phyloP scores from a whole-genome alignment of 2,888 invertebrate genomes.

The Cacoxenus indagator region DNA sequence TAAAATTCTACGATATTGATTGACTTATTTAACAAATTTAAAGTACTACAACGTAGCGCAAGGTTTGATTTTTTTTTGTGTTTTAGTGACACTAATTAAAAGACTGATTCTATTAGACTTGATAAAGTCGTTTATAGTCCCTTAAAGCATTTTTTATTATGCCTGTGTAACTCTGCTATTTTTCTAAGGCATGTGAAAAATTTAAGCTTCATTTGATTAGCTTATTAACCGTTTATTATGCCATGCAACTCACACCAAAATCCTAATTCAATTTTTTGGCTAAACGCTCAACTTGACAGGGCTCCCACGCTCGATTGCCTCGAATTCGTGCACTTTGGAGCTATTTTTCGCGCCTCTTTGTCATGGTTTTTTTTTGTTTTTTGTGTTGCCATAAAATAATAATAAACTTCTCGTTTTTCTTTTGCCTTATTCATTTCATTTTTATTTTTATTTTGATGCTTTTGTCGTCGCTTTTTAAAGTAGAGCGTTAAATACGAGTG shows the following conservation, averaged over 20 bases:
- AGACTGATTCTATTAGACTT: no score
- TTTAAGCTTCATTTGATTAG: slow-evolving; percentile 45
- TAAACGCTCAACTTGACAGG: slow-evolving; percentile 19
- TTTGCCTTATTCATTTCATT: slow-evolving; percentile 9
- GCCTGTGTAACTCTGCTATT: no score
- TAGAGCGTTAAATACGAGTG: slow-evolving; percentile 41
- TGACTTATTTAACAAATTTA: no score
- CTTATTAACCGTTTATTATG: slow-evolving; percentile 63
- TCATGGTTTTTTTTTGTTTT: slow-evolving; percentile 7
- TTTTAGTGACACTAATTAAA: no score
- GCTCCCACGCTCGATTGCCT: neutral
- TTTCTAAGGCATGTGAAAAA: no score
- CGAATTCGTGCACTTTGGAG: neutral
- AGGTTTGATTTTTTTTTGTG: no score
- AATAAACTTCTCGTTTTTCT: slow-evolving; percentile 37
- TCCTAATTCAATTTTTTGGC: slow-evolving; percentile 42
- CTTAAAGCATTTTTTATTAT: neutral
- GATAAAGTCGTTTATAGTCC: no score
- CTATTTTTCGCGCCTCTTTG: neutral
- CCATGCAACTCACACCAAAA: slow-evolving; percentile 5
- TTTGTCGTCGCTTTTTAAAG: slow-evolving; percentile 42
- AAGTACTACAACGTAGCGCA: no score
- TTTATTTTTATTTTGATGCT: neutral
- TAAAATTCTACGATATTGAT: no score
- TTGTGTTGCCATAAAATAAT: slow-evolving; percentile 48